Evolutionary conservation across 2,113 vertebrate genomes (phyloP).

Genomic region (Ochotona curzoniae): DNA sequence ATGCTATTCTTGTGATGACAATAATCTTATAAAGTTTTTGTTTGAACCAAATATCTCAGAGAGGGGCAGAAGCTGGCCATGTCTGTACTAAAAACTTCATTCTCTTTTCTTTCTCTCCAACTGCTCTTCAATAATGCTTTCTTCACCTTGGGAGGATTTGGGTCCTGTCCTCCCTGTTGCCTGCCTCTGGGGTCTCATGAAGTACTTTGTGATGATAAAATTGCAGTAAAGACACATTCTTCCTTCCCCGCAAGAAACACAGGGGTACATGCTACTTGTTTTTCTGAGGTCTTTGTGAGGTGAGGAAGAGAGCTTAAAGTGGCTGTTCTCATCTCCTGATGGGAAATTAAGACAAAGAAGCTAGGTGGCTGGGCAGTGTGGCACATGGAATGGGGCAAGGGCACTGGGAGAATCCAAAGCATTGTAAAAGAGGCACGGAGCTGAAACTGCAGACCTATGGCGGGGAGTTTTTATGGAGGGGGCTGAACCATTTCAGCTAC

Average conservation of each 20-base stretch:
- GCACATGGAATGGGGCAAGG: fast-evolving
- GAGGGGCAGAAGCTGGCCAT: not conserved
- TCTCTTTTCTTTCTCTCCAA: not conserved
- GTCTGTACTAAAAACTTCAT: not conserved
- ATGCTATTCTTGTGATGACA: not conserved
- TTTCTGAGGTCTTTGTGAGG: not conserved
- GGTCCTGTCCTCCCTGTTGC: not conserved
- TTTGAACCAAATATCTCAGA: not conserved
- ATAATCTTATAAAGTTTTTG: not conserved
- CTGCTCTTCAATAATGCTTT: too few species aligned
- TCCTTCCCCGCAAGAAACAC: not conserved
- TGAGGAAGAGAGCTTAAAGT: not conserved
- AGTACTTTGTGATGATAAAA: not conserved
- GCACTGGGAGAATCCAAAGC: fast-evolving
- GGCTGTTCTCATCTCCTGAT: not conserved
- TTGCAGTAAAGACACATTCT: not conserved
- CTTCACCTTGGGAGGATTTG: not conserved
- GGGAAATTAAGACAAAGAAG: not conserved
- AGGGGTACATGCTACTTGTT: not conserved
- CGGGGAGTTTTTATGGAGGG: not conserved
- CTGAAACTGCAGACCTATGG: not conserved
- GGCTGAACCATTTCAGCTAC: not conserved
- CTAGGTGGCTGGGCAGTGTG: not conserved
- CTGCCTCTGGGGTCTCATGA: not conserved
- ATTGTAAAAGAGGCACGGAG: not conserved